Base-by-base conservation (phyloP, 2,113 vertebrate species). In the Semnornis frantzii region DNA sequence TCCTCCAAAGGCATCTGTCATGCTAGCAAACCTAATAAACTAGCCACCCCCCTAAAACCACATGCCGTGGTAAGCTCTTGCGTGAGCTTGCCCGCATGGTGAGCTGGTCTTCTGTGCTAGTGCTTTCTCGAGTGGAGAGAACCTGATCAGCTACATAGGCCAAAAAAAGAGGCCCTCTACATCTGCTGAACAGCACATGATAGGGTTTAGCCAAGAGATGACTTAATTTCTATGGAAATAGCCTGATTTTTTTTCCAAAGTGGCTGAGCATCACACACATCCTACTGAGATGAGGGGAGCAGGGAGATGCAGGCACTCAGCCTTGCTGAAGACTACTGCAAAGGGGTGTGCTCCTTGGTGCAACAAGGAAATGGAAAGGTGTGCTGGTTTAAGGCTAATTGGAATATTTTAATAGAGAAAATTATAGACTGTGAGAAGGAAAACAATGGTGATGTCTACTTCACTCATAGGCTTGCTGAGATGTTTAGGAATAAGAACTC, bases 151-250 rank as follows among this genome's bases (percentile, higher is more conserved):
- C 46, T 77, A 59, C 62, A 48, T 0, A 24, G 81, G 73, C 88
- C 3, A 37, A 62, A 58, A 75, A 12, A 79, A 91, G 95, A 86
- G 76, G 70, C 85, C 55, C 66, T 50, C 84, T 93, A 75, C 95
- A 96, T 93, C 88, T 95, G 95, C 91, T 83, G 91, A 89, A 23
- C 94, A 94, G 92, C 84, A 33, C 75, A 39, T 87, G 78, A 74
- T 66, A 91, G 71, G 27, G 44, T 68, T 92, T 81, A 91, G 94
- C 96, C 85, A 85, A 80, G 75, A 68, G 50, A 82, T 94, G 92
- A 91, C 72, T 77, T 85, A 68, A 93, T 63, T 50, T n/a, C 82
- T 70, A 85, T 68, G 72, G 24, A 93, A 94, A 91, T 10, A 92
- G 60, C 64, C 75, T 48, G 19, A 30, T 76, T 20, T 84, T 20